These are phyloP conservation scores for Agrotis exclamationis DNA, from an alignment of 2,888 invertebrate species.

Conservation along the genomic window DNA sequence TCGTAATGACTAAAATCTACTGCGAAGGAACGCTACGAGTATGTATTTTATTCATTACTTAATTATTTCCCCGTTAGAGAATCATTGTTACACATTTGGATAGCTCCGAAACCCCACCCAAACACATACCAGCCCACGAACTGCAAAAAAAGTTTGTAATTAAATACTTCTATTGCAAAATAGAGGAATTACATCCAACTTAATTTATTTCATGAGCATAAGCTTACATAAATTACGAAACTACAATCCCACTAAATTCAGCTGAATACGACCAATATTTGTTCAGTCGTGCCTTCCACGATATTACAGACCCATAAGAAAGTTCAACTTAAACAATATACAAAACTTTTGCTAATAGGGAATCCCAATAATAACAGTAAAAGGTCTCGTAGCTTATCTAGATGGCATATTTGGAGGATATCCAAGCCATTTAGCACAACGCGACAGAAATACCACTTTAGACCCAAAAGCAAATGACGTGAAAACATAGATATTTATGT, in stretches of 20 bases:
- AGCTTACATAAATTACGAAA: conserved; percentile 28
- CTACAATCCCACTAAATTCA: conserved; percentile 34
- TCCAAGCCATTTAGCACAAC: conserved; percentile 87
- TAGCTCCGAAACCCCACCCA: too few relatives aligned
- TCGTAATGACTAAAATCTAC: too few relatives aligned
- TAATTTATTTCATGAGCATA: conserved; percentile 15
- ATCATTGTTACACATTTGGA: too few relatives aligned
- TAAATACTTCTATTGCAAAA: too few relatives aligned
- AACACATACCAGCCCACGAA: too few relatives aligned
- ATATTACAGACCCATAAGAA: conserved; percentile 46
- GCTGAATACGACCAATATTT: conserved; percentile 53
- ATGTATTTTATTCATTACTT: too few relatives aligned
- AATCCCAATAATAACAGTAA: conserved; percentile 82
- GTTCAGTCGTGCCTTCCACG: conserved; percentile 32
- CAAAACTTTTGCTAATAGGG: conserved; percentile 74
- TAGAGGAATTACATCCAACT: background rate
- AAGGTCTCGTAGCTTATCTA: conserved; percentile 84
- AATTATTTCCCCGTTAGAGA: too few relatives aligned
- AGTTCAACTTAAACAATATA: conserved; percentile 69
- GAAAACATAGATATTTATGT: conserved; percentile 82
- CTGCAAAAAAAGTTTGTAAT: too few relatives aligned
- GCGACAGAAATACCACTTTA: conserved; percentile 84
- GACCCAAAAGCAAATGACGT: conserved; percentile 86
- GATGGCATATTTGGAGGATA: conserved; percentile 87
- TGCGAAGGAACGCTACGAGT: too few relatives aligned